phyloP scores from a whole-genome alignment of 2,113 vertebrate species.

The Cisticola juncidis region DNA sequence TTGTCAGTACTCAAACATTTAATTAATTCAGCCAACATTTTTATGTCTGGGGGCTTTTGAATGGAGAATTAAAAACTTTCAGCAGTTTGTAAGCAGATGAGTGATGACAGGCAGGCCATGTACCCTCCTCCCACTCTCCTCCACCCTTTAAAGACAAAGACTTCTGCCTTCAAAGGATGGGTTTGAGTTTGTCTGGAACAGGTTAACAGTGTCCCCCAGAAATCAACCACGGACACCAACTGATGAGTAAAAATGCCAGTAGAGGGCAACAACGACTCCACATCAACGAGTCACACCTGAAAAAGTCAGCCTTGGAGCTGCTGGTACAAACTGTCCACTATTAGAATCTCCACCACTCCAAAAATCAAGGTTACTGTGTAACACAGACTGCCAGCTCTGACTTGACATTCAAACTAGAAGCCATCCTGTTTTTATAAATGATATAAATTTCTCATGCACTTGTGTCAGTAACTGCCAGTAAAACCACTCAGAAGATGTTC shows the following conservation, averaged over 20 bases:
- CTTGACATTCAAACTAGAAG: neutral
- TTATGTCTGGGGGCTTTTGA: conserved; percentile 41
- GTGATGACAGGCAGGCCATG: conserved; percentile 11
- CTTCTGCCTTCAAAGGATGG: conserved; percentile 29
- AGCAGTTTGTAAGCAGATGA: conserved; percentile 45
- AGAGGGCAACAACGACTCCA: conserved; percentile 64
- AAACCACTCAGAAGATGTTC: neutral
- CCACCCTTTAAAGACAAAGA: neutral
- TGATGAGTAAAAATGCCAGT: conserved; percentile 41
- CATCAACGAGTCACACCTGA: conserved; percentile 57
- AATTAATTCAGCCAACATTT: conserved; percentile 62
- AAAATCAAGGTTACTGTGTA: neutral
- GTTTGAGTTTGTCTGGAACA: conserved; percentile 70
- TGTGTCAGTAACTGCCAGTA: neutral
- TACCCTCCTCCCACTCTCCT: neutral
- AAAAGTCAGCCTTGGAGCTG: conserved; percentile 65
- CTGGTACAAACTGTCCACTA: rapidly evolving
- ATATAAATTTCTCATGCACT: neutral
- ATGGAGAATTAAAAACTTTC: conserved; percentile 43
- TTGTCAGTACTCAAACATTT: conserved; percentile 52
- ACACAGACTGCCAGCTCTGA: neutral
- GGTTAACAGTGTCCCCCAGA: conserved; percentile 75
- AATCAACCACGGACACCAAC: conserved; percentile 66
- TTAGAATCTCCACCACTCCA: neutral
- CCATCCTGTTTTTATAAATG: neutral